phyloP scores from a whole-genome alignment of 1,140 invertebrate genomes.

The Liolophura sinensis region DNA sequence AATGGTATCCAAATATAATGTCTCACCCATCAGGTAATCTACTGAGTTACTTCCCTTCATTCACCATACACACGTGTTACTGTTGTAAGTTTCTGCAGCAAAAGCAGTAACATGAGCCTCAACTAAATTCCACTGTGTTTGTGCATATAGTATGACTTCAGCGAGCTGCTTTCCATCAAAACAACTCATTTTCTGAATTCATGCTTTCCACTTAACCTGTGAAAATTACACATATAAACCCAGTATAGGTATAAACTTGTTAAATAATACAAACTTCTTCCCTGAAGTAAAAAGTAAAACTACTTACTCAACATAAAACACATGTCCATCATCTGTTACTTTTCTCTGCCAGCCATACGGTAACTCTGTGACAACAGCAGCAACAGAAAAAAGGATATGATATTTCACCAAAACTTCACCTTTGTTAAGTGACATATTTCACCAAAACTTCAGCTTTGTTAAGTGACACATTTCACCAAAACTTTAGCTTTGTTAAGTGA shows the following conservation, averaged over 20 bases:
- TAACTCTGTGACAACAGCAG: constrained; percentile 64
- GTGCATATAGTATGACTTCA: background rate
- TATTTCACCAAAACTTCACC: background rate
- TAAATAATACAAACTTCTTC: background rate
- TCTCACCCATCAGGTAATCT: too few species aligned
- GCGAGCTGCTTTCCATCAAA: background rate
- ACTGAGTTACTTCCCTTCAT: too few species aligned
- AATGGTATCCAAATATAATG: too few species aligned
- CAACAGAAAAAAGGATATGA: background rate
- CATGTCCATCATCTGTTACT: constrained; percentile 72
- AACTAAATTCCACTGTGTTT: too few species aligned
- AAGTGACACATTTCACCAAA: background rate
- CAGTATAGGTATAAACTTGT: background rate
- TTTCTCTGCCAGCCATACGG: constrained; percentile 88
- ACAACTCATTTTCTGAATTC: background rate
- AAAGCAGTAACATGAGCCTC: too few species aligned
- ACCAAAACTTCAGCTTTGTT: background rate
- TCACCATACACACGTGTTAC: too few species aligned
- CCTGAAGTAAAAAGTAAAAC: background rate
- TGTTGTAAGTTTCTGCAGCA: too few species aligned
- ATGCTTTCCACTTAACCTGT: background rate
- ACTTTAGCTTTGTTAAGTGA: background rate
- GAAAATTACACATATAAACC: background rate
- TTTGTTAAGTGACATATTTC: background rate
- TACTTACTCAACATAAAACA: constrained; percentile 69